These are phyloP conservation scores for Zapornia atra DNA, from an alignment of 2,113 vertebrate genomes.

Conservation along the genomic window DNA sequence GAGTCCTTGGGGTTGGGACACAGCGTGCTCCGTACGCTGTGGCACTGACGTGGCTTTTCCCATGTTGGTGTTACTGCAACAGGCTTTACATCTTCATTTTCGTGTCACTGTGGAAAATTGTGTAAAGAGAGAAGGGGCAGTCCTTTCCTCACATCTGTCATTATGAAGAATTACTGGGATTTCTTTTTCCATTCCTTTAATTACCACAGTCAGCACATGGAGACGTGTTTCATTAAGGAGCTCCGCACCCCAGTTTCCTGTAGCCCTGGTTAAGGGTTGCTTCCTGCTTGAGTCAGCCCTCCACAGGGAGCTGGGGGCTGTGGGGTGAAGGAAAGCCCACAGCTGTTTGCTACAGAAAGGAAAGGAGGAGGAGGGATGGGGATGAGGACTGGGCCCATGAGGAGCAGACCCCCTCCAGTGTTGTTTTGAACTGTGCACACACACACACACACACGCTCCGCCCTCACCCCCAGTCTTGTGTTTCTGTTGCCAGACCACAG, in stretches of 20 bases:
- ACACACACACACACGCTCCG: too few species aligned
- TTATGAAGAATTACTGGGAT: neutral
- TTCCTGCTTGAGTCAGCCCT: neutral
- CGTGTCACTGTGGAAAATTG: neutral
- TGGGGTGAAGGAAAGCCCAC: neutral
- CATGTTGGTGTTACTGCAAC: neutral
- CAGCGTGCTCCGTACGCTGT: rapidly evolving
- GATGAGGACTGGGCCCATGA: rapidly evolving
- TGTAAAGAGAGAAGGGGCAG: neutral
- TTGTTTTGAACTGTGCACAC: neutral
- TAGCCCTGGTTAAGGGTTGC: neutral
- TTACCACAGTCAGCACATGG: rapidly evolving
- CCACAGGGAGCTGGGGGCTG: rapidly evolving
- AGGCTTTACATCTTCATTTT: neutral
- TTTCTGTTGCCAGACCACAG: neutral
- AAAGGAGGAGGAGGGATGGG: neutral
- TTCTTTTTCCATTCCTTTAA: neutral
- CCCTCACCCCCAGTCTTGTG: rapidly evolving
- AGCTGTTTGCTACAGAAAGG: neutral
- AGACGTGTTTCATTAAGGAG: rapidly evolving
- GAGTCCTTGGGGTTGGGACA: neutral
- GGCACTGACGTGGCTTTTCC: neutral
- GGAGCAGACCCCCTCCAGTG: neutral
- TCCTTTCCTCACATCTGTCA: neutral
- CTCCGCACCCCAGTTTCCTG: neutral